A percentile compares a stretch with the other conserved stretches of the same genome.
These are phyloP conservation scores for Neosalanx taihuensis DNA, from an alignment of 2,797 vertebrate genomes.

Conservation along the genomic window DNA sequence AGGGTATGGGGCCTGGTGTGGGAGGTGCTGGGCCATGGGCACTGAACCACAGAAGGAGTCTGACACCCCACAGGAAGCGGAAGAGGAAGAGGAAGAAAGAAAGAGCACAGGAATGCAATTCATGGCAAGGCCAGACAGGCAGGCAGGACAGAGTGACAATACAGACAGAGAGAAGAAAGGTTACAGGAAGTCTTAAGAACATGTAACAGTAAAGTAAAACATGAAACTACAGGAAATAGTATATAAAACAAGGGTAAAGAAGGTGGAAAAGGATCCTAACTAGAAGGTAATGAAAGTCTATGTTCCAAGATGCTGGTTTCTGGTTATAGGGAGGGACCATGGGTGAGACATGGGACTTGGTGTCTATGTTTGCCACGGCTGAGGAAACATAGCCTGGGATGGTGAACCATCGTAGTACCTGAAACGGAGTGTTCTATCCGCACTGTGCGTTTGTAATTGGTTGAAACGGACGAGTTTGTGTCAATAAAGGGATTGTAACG, in stretches of 20 bases:
- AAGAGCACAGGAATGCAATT: conserved; percentile 52
- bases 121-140: conserved; percentile 50
- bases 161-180: conserved; percentile 44
- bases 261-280: conserved; percentile 4
- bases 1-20: conserved; percentile 85
- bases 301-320: conserved; percentile 35
- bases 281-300: conserved; percentile 21
- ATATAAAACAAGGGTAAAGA: background rate
- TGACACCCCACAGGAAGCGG: conserved; percentile 65
- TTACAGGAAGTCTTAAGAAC: conserved; percentile 13
- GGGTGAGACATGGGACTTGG: conserved; percentile 45
- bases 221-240: background rate
- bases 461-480: conserved; percentile 83
- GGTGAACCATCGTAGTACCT: conserved; percentile 83
- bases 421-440: conserved; percentile 83
- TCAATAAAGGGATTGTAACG: conserved; percentile 88
- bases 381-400: conserved; percentile 68
- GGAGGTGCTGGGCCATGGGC: conserved; percentile 79
- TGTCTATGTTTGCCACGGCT: conserved; percentile 74
- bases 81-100: conserved; percentile 63
- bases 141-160: conserved; percentile 46
- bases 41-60: conserved; percentile 90
- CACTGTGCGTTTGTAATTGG: conserved; percentile 85
- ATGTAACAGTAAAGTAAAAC: background rate
- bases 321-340: conserved; percentile 31